Evolutionary conservation across 2,797 vertebrate genomes (phyloP), one percentile per base, ranked within the genome.

Genomic region (Anguilla anguilla): DNA sequence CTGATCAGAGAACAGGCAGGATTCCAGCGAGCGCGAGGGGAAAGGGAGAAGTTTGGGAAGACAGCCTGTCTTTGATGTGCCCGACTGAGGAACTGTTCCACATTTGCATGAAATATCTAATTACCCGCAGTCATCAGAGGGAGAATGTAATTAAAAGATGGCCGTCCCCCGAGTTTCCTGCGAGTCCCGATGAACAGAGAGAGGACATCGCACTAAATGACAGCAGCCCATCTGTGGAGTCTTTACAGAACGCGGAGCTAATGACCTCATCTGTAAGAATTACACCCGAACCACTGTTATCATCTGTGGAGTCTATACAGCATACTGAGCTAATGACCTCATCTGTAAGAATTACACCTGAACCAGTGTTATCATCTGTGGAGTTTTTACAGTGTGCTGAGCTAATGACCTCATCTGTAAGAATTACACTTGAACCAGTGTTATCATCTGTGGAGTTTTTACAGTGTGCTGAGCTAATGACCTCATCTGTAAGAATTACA

Each of bases 141-240:
- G 9, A 11, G 22, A n/a, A n/a, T 82, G 79, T 82, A 82, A 82
- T 82, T 82, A 82, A 82, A 82, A 51, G 11, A 46, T 49, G 39
- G 19, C 19, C 77, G 9, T 46, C 43, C 46, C 28, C 72, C 15
- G 4, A 19, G 43, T 13, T n/a, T 1, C 43, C 19, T 3, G 46
- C 43, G 43, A 51, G 6, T 13, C 79, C 10, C 79, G 25, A 10
- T 25, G 79, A 86, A 28, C 31, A 31, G 74, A 86, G 57, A 79
- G 57, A 79, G 51, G 74, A 86, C 55, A 81, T 81, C 74, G 43
- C 28, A 6, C 72, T 72, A 82, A 55, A 86, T 43, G 79, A 64
- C 74, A 81, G 53, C 55, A 17, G 19, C 22, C 2, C 46, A 22
- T 35, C 79, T 49, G 79, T n/a, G 28, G 17, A 13, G 43, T 49